These are phyloP conservation scores for Neofelis nebulosa DNA, from an alignment of 2,113 vertebrate species.

Conservation along the genomic window DNA sequence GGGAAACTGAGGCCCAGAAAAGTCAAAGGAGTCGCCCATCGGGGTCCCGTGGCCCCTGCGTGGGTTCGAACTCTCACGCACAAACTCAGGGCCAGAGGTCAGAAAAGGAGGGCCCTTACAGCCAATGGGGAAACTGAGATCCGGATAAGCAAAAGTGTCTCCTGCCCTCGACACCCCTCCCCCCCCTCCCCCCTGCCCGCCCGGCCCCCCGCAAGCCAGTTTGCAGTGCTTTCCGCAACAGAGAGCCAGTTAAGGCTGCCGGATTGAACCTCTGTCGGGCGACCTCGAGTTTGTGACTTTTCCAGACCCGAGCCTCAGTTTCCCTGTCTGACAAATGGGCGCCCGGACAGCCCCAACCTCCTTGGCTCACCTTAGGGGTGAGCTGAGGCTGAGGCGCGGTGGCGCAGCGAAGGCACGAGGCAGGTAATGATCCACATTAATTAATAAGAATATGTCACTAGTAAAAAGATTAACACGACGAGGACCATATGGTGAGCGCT, in stretches of 20 bases:
- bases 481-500: not conserved
- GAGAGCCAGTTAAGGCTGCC: not conserved
- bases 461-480: not conserved
- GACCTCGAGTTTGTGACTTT: not conserved
- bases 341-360: not conserved
- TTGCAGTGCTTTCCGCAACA: not conserved
- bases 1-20: not conserved
- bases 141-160: not conserved
- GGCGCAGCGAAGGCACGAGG: not conserved
- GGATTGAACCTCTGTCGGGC: not conserved
- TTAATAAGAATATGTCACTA: not conserved
- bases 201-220: not conserved
- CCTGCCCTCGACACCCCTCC: not conserved
- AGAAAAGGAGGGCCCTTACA: not conserved
- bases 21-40: not conserved
- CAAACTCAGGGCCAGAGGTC: not conserved
- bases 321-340: not conserved
- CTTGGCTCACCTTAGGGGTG: not conserved
- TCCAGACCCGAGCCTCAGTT: not conserved
- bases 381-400: not conserved
- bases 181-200: fast-evolving
- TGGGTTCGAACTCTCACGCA: not conserved
- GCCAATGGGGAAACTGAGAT: not conserved
- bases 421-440: not conserved
- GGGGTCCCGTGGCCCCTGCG: too few relatives aligned